These are phyloP conservation scores for Garrulus glandarius DNA, from an alignment of 2,797 vertebrate genomes.

Conservation along the genomic window DNA sequence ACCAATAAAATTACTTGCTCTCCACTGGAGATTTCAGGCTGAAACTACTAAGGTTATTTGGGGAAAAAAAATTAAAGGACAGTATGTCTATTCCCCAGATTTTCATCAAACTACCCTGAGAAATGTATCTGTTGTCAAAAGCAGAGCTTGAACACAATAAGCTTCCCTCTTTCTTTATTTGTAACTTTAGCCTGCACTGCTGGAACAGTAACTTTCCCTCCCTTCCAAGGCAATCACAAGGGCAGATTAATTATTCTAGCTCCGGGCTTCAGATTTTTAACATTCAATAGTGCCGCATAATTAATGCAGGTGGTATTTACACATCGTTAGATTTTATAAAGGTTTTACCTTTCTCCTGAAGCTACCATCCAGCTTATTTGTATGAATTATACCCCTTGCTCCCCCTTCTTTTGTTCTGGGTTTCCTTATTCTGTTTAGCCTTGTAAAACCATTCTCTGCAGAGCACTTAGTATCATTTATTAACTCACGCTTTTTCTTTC, in stretches of 20 bases:
- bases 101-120: not conserved
- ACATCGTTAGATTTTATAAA: slow-evolving; percentile 66
- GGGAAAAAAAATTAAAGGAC: not conserved
- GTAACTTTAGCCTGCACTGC: not conserved
- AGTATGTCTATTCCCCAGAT: not conserved
- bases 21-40: not conserved
- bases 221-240: slow-evolving; percentile 48
- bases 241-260: slow-evolving; percentile 65
- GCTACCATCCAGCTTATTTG: slow-evolving; percentile 14
- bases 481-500: not conserved
- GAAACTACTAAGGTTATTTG: not conserved
- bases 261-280: slow-evolving; percentile 30
- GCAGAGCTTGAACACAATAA: not conserved
- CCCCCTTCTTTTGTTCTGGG: not conserved
- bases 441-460: not conserved
- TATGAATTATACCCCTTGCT: not conserved
- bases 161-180: not conserved
- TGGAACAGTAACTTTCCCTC: not conserved
- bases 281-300: slow-evolving; percentile 42
- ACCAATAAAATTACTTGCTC: not conserved
- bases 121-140: not conserved
- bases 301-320: slow-evolving; percentile 70
- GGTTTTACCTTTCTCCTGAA: slow-evolving; percentile 56
- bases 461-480: not conserved
- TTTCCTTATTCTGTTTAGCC: not conserved